These are phyloP conservation scores for Gallinago nigripennis DNA, from an alignment of 2,797 vertebrate genomes.

Conservation along the genomic window DNA sequence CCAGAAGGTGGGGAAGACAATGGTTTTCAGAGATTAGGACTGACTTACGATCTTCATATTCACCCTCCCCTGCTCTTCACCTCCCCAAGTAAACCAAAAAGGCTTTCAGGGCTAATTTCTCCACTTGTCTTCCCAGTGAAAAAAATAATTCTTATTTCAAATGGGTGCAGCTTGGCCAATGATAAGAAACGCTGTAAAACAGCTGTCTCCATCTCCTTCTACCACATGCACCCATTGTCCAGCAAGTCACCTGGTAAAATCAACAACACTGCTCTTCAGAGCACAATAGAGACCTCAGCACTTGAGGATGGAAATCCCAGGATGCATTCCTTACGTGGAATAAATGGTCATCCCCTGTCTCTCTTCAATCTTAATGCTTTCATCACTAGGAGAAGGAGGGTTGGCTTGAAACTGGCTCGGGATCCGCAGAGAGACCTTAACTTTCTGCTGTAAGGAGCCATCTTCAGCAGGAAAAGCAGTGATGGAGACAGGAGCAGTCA, in stretches of 20 bases:
- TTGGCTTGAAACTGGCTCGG: conserved; percentile 82
- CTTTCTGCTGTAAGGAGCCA: conserved; percentile 84
- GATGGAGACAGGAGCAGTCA: conserved; percentile 86
- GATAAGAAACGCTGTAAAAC: not conserved
- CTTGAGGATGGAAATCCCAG: not conserved
- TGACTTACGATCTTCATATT: not conserved
- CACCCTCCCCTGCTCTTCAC: not conserved
- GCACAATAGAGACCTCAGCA: not conserved
- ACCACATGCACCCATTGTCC: not conserved
- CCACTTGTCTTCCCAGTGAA: not conserved
- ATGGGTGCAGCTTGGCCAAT: not conserved
- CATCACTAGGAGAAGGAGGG: conserved; percentile 82
- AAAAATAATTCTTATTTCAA: not conserved
- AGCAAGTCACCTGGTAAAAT: not conserved
- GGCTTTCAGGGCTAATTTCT: not conserved
- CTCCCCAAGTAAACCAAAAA: not conserved
- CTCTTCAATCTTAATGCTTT: conserved; percentile 83
- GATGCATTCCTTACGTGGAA: conserved; percentile 77
- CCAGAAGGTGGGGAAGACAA: not conserved
- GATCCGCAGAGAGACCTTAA: conserved; percentile 86
- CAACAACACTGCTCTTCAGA: not conserved
- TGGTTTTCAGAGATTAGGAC: not conserved
- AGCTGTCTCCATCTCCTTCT: not conserved
- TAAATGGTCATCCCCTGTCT: conserved; percentile 88
- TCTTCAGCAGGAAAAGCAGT: conserved; percentile 86